A percentile compares a stretch with the other conserved stretches of the same genome.
phyloP scores from a whole-genome alignment of 1,140 invertebrate genomes.

The Centruroides vittatus region DNA sequence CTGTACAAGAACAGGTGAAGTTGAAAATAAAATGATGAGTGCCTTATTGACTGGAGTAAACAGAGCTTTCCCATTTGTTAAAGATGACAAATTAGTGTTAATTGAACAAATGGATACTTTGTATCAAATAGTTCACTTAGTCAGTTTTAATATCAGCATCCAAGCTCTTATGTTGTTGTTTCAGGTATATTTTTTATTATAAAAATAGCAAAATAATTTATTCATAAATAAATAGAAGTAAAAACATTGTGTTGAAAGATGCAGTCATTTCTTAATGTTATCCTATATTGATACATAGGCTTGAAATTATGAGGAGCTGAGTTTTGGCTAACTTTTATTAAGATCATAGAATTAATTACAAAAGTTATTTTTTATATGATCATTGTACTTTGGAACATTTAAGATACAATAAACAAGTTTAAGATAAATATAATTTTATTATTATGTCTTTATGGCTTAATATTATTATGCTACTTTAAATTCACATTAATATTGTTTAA shows the following conservation, averaged over 20 bases:
- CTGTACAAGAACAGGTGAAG: conserved; percentile 73
- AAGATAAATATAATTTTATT: neutral
- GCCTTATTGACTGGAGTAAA: conserved; percentile 78
- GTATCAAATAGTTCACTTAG: conserved; percentile 73
- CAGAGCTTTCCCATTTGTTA: conserved; percentile 63
- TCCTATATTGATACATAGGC: too few relatives aligned
- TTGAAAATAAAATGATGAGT: conserved; percentile 82
- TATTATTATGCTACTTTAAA: too few relatives aligned
- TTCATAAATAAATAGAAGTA: too few relatives aligned
- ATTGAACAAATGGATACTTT: conserved; percentile 50
- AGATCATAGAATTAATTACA: too few relatives aligned
- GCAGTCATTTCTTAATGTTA: too few relatives aligned
- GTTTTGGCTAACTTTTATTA: too few relatives aligned
- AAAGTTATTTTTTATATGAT: too few relatives aligned
- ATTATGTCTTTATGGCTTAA: neutral
- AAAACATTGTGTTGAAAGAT: too few relatives aligned
- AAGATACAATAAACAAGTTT: too few relatives aligned
- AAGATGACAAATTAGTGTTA: conserved; percentile 27
- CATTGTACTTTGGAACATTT: too few relatives aligned
- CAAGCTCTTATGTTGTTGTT: conserved; percentile 75
- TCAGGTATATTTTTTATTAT: conserved; percentile 34
- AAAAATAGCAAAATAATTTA: neutral
- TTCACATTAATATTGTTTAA: neutral
- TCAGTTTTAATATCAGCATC: conserved; percentile 59
- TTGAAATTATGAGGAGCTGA: too few relatives aligned